Conservation (phyloP, 2,113 vertebrate genomes). For the Circaetus cinerascens region DNA sequence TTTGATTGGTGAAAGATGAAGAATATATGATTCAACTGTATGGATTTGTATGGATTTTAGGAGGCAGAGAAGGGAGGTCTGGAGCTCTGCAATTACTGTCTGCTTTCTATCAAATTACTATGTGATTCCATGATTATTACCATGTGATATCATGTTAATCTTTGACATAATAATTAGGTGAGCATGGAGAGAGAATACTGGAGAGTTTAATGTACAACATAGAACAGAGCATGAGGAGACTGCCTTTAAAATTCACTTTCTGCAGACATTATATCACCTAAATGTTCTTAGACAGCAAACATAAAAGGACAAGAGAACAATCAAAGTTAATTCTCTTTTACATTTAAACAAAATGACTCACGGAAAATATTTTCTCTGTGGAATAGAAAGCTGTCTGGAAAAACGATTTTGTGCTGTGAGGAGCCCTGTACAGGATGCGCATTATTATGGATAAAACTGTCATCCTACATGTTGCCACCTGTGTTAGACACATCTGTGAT, state of each 20-base stretch:
- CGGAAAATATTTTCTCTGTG: conserved; percentile 32
- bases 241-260: conserved; percentile 14
- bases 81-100: not conserved
- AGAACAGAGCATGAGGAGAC: not conserved
- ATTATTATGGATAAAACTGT: not conserved
- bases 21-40: not conserved
- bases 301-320: not conserved
- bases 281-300: conserved; percentile 29
- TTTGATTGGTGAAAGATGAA: not conserved
- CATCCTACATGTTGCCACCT: not conserved
- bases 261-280: not conserved
- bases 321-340: conserved; percentile 9
- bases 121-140: not conserved
- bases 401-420: not conserved
- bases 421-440: not conserved
- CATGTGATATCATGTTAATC: not conserved
- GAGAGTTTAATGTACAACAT: not conserved
- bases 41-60: not conserved
- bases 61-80: not conserved
- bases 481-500: not conserved
- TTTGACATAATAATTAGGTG: not conserved
- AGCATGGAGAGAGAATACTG: not conserved
- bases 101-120: not conserved
- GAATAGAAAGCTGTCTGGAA: conserved; percentile 30
- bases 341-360: not conserved